Percentiles rank a stretch among this genome's conserved stretches.
These are phyloP conservation scores for Marasmarcha lunaedactyla DNA, from an alignment of 2,888 invertebrate species.

Conservation along the genomic window DNA sequence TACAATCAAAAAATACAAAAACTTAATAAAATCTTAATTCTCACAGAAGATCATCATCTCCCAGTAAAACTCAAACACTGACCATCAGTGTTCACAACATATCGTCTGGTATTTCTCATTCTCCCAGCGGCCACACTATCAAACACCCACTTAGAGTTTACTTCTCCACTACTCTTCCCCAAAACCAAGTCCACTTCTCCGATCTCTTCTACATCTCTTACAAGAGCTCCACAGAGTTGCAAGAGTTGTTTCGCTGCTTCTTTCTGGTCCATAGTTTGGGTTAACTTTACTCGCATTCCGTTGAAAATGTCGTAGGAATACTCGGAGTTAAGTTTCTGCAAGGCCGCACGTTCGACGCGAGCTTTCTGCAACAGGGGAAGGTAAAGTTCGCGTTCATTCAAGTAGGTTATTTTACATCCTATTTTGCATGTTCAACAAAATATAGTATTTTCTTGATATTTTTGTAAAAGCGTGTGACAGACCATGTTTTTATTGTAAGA, in stretches of 20 bases:
- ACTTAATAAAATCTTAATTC: too few relatives aligned
- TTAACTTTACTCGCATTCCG: slow-evolving; percentile 33
- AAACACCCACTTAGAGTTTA: slow-evolving; percentile 50
- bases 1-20: too few relatives aligned
- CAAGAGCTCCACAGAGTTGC: slow-evolving; percentile 38
- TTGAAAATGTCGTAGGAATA: slow-evolving; percentile 50
- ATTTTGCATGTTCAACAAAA: too few relatives aligned
- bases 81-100: slow-evolving; percentile 16
- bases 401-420: background rate
- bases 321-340: slow-evolving; percentile 29
- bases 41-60: too few relatives aligned
- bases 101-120: slow-evolving; percentile 38
- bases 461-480: too few relatives aligned
- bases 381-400: background rate
- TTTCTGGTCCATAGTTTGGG: slow-evolving; percentile 27
- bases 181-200: slow-evolving; percentile 30
- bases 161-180: slow-evolving; percentile 27
- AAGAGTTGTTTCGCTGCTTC: slow-evolving; percentile 33
- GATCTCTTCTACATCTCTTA: slow-evolving; percentile 3
- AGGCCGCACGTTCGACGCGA: slow-evolving; percentile 40
- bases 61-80: background rate
- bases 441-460: too few relatives aligned
- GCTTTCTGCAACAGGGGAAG: slow-evolving; percentile 37
- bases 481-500: too few relatives aligned
- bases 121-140: slow-evolving; percentile 45